Conservation (phyloP, 2,797 vertebrate species). For the Lacerta bilineata region DNA sequence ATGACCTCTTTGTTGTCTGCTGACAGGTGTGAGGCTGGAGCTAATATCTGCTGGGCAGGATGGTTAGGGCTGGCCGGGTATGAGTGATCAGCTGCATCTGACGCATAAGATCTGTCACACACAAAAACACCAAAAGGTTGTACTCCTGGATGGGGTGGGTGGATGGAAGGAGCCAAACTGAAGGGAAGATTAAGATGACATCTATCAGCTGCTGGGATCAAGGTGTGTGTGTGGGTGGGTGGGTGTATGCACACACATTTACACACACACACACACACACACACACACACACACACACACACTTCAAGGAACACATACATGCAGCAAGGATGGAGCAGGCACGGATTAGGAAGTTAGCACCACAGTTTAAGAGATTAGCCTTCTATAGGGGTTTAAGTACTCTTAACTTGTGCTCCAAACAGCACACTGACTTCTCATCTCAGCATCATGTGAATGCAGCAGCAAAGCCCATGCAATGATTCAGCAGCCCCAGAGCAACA, state of each 20-base stretch:
- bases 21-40: conserved; percentile 75
- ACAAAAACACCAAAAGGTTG: conserved; percentile 27
- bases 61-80: conserved; percentile 92
- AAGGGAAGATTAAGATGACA: conserved; percentile 7
- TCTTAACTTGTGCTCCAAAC: background rate
- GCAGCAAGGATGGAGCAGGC: background rate
- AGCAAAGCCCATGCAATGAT: background rate
- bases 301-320: background rate
- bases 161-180: rapidly evolving
- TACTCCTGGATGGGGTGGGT: background rate
- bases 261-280: too few relatives aligned
- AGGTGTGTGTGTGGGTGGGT: background rate
- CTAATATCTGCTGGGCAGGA: conserved; percentile 83
- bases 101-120: conserved; percentile 84
- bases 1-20: conserved; percentile 86
- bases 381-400: background rate
- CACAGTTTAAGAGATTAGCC: background rate
- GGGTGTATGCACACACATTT: background rate
- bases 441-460: background rate
- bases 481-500: background rate
- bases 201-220: conserved; percentile 15
- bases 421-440: background rate
- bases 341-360: background rate
- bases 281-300: background rate
- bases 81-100: conserved; percentile 84